phyloP scores from a whole-genome alignment of 2,113 vertebrate genomes.

The Lepus europaeus region DNA sequence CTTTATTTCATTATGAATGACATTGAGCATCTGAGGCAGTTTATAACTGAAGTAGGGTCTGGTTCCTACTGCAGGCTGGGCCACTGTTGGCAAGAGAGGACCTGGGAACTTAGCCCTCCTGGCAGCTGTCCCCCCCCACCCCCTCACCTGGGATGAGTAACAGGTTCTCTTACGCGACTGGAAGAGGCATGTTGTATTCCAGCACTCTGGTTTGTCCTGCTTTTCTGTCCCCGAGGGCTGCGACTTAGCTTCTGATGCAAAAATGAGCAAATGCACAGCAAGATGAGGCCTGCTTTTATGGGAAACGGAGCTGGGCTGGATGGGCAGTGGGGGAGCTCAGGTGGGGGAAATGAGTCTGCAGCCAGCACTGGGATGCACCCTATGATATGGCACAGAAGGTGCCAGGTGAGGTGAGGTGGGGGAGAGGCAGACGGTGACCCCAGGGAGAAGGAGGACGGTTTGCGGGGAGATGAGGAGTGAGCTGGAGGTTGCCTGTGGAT shows the following conservation, averaged over 20 bases:
- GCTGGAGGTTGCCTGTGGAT: background rate
- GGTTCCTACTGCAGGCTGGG: background rate
- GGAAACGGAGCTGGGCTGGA: background rate
- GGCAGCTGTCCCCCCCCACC: background rate
- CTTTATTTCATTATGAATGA: constrained; percentile 25
- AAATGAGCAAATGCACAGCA: constrained; percentile 19
- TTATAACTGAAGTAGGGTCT: background rate
- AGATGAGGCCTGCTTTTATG: constrained; percentile 62
- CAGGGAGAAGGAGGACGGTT: too few species aligned
- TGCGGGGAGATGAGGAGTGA: background rate
- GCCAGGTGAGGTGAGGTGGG: too few species aligned
- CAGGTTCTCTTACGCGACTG: constrained; percentile 54
- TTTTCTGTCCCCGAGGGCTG: constrained; percentile 62
- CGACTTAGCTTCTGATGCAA: constrained; percentile 32
- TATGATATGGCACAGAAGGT: background rate
- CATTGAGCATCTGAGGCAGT: background rate
- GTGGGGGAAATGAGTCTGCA: background rate
- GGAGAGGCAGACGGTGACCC: background rate
- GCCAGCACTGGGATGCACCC: background rate
- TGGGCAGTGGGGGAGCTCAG: background rate
- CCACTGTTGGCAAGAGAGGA: background rate
- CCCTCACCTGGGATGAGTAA: constrained; percentile 53
- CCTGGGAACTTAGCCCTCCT: background rate
- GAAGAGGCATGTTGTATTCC: constrained; percentile 64
- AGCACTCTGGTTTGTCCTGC: constrained; percentile 71